These are phyloP conservation scores for Melieria picta DNA, from an alignment of 2,888 invertebrate genomes.

Conservation along the genomic window DNA sequence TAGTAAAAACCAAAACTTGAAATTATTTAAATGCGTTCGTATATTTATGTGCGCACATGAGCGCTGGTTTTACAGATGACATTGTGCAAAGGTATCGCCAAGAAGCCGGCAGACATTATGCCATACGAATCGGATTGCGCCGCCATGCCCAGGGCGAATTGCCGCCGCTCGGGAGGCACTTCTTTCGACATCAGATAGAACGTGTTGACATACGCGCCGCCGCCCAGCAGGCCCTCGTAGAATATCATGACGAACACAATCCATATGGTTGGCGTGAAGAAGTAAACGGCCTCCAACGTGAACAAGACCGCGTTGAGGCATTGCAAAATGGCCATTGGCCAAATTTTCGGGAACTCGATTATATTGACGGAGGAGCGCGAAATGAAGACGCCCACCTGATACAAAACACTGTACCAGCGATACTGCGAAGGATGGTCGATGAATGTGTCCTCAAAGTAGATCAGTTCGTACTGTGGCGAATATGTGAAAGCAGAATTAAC, in stretches of 20 bases:
- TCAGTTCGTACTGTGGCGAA: slow-evolving; percentile 73
- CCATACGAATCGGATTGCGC: slow-evolving; percentile 78
- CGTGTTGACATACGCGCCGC: slow-evolving; percentile 79
- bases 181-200: slow-evolving; percentile 75
- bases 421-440: slow-evolving; percentile 72
- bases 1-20: too few relatives aligned
- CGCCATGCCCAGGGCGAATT: slow-evolving; percentile 77
- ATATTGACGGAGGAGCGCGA: slow-evolving; percentile 67
- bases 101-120: slow-evolving; percentile 76
- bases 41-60: background rate
- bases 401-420: slow-evolving; percentile 68
- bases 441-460: slow-evolving; percentile 72
- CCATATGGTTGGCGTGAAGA: slow-evolving; percentile 72
- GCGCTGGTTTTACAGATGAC: slow-evolving; percentile 68
- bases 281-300: slow-evolving; percentile 70
- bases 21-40: too few relatives aligned
- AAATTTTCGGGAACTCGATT: slow-evolving; percentile 80
- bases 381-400: slow-evolving; percentile 43
- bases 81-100: slow-evolving; percentile 77
- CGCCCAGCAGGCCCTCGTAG: slow-evolving; percentile 78
- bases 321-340: slow-evolving; percentile 76
- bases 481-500: background rate
- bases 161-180: slow-evolving; percentile 66
- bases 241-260: slow-evolving; percentile 71
- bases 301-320: slow-evolving; percentile 71